Evolutionary conservation across 1,140 invertebrate genomes (phyloP), one percentile per base, ranked within the genome.

Genomic region (Choristoneura fumiferana): DNA sequence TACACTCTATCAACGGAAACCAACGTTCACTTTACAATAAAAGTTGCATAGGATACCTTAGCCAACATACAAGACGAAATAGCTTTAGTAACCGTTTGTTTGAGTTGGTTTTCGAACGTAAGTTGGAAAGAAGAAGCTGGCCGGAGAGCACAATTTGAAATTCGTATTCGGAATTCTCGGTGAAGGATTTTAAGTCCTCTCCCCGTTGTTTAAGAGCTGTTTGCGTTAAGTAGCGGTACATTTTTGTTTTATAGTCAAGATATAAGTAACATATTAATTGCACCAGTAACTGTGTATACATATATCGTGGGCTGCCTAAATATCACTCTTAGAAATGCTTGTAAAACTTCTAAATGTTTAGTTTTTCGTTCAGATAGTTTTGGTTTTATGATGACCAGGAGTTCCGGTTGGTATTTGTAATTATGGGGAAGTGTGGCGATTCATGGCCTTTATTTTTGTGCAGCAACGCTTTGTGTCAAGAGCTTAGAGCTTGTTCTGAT

Each of bases 141-240:
- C 67, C 65, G 68, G 76, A 76, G 76, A 80, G 70, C 70, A 81
- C 81, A 80, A 85, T 85, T 85, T 84, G 81, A 84, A 85, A 83
- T 85, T 85, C 77, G 76, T 80, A 87, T 85, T 85, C 79, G 71
- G 81, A 84, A 68, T 81, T 73, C 73, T 79, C 81, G 72, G 72
- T 75, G 81, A 84, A 84, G 81, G 81, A 85, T 78, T 84, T 87
- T 83, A 84, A 84, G 76, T 84, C 77, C 77, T 84, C 74, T 81
- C 74, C 77, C 71, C 68, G 68, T 76, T 78, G 72, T 78, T 81
- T 79, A 74, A 81, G 79, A 79, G 71, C 70, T 70, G 71, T 81
- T 81, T 81, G 70, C 76, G 67, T 71, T 73, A 71, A 70, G 77
- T 84, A 85, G 79, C 77, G 74, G 84, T 84, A 84, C 74, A 82